Evolutionary conservation across 2,888 invertebrate species (phyloP).

Genomic region (Protonemura montana): DNA sequence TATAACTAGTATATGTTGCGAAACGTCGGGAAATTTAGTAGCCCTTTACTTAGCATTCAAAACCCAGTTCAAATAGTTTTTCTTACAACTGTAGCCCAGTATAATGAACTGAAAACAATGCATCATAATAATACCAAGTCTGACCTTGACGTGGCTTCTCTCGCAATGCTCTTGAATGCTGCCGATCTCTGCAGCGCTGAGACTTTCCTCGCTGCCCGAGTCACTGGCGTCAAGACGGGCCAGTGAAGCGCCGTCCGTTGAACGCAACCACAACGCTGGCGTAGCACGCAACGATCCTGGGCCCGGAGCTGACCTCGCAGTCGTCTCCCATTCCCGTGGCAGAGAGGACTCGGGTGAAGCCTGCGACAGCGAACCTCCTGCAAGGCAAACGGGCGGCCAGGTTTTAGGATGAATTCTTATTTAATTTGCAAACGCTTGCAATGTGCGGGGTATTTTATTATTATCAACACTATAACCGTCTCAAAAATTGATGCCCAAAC

Average conservation of each 20-base stretch:
- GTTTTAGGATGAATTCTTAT: no score
- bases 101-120: no score
- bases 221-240: conserved; percentile 39
- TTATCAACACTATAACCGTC: no score
- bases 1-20: no score
- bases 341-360: conserved; percentile 22
- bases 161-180: conserved; percentile 47
- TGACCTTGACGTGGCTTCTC: not conserved
- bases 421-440: no score
- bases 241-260: conserved; percentile 52
- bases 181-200: conserved; percentile 29
- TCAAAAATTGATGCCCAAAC: no score
- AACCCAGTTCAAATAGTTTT: no score
- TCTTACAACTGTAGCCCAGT: no score
- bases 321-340: conserved; percentile 71
- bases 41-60: no score
- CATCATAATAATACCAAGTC: no score
- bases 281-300: conserved; percentile 71
- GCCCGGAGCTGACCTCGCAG: conserved; percentile 76
- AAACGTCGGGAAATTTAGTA: no score
- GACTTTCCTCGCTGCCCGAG: conserved; percentile 45
- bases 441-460: no score
- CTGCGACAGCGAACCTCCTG: not conserved
- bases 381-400: not conserved
- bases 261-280: conserved; percentile 57